Evolutionary conservation across 2,888 invertebrate genomes (phyloP), one percentile per base, ranked within the genome.

Genomic region (Amblyjoppa fuscipennis): DNA sequence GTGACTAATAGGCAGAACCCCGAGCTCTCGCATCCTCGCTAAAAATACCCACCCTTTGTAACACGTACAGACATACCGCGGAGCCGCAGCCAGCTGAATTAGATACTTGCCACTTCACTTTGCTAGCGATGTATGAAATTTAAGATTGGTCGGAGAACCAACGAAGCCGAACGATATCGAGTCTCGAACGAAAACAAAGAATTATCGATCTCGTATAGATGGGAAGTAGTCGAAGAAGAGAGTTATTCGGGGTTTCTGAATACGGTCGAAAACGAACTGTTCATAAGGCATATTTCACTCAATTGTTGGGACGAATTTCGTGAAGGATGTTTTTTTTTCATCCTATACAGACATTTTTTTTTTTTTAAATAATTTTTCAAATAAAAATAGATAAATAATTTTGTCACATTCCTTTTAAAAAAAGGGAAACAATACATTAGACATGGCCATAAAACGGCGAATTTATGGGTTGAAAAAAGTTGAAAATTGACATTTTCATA

Each of bases 1-100:
- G 85, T 85, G 83, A 85, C 85, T 85, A 85, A 85, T 85, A 85
- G 85, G 83, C 85, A 73, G 53, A 69, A 76, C 49, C 34, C 51
- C 53, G 68, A 68, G 9, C 25, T 20, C 1, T 68, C 41, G 49
- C 68, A 20, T 56, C 75, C 53, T 64, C 53, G 49, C 61, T 9
- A 34, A 31, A 61, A 61, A 61, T 61, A 64, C 74, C 28, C 61
- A 41, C 64, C 51, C 51, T 76, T 38, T 25, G 20, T 38, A 51
- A 66, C 31, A 25, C 66, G 61, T 34, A 31, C 11, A 61, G 31
- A 61, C 34, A 59, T 25, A 59, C 49, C 49, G 13, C 61, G 49
- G 2, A 25, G 20, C 51, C 11, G 34, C 45, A 66, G 49, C 51
- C 31, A 38, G 49, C 20, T 51, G 9, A 45, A 11, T 11, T 45